phyloP scores from a whole-genome alignment of 2,888 invertebrate genomes.

The Sialis lutaria region DNA sequence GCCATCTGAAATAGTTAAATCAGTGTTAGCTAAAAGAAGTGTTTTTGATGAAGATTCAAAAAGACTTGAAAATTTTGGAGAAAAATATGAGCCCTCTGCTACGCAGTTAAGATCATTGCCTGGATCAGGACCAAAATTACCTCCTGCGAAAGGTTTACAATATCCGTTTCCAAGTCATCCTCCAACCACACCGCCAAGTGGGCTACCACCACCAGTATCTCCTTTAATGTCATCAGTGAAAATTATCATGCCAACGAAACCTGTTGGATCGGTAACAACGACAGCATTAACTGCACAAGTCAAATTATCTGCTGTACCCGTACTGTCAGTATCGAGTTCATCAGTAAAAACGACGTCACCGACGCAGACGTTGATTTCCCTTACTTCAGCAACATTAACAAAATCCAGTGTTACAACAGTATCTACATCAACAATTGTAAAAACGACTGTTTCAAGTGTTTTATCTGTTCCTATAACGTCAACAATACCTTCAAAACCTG shows the following conservation, averaged over 20 bases:
- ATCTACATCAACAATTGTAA: slow-evolving; percentile 12
- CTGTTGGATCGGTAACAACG: slow-evolving; percentile 4
- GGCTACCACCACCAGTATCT: slow-evolving; percentile 14
- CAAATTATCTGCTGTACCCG: background rate
- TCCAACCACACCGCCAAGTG: slow-evolving; percentile 27
- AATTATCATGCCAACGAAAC: slow-evolving; percentile 11
- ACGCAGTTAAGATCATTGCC: slow-evolving; percentile 3
- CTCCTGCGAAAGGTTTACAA: slow-evolving; percentile 39
- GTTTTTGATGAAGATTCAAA: slow-evolving; percentile 94
- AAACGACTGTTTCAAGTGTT: slow-evolving; percentile 10
- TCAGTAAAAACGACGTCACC: background rate
- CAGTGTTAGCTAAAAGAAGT: slow-evolving; percentile 77
- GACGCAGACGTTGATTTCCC: background rate
- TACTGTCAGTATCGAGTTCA: background rate
- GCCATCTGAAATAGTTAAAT: slow-evolving; percentile 86
- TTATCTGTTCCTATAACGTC: slow-evolving; percentile 5
- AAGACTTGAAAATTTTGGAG: slow-evolving; percentile 70
- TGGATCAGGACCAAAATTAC: slow-evolving; percentile 16
- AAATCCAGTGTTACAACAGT: slow-evolving; percentile 14
- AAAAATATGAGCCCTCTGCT: slow-evolving; percentile 53
- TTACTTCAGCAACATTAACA: background rate
- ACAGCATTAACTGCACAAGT: slow-evolving; percentile 1
- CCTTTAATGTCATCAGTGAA: slow-evolving; percentile 14
- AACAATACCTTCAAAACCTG: slow-evolving; percentile 4
- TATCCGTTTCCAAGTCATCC: slow-evolving; percentile 69